Evolutionary conservation across 2,888 invertebrate species (phyloP).

Genomic region (Tinea semifulvella): DNA sequence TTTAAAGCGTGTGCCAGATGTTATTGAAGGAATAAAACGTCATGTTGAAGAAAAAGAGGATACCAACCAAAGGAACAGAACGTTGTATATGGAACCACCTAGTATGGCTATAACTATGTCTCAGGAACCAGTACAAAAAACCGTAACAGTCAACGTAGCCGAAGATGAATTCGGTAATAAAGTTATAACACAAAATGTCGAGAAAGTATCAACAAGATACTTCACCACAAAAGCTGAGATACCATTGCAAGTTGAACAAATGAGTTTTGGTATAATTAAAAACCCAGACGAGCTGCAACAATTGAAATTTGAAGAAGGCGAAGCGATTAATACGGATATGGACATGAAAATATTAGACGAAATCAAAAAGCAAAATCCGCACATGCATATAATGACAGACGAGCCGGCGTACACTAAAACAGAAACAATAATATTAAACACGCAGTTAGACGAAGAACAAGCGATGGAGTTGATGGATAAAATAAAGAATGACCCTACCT

Average conservation of each 20-base stretch:
- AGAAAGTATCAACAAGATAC: conserved; percentile 51
- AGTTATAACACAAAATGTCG: conserved; percentile 57
- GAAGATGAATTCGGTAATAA: conserved; percentile 61
- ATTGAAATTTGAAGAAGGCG: conserved; percentile 49
- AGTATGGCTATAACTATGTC: conserved; percentile 55
- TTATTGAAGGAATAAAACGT: conserved; percentile 49
- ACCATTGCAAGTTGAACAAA: conserved; percentile 57
- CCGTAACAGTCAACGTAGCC: conserved; percentile 56
- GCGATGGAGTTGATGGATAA: conserved; percentile 55
- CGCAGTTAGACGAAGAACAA: conserved; percentile 54
- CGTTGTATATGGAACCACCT: conserved; percentile 55
- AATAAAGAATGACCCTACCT: conserved; percentile 53
- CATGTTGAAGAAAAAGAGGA: conserved; percentile 40
- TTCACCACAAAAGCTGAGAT: conserved; percentile 47
- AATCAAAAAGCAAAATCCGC: conserved; percentile 55
- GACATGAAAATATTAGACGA: conserved; percentile 50
- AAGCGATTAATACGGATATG: conserved; percentile 39
- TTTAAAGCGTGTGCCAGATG: conserved; percentile 47
- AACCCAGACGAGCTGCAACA: conserved; percentile 44
- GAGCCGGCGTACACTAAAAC: conserved; percentile 57
- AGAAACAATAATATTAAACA: conserved; percentile 63
- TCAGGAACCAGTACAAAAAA: conserved; percentile 58
- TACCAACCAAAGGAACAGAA: conserved; percentile 26
- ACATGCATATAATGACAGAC: conserved; percentile 53
- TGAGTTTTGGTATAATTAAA: conserved; percentile 54